phyloP scores from a whole-genome alignment of 2,113 vertebrate genomes.

The Gallinago media region DNA sequence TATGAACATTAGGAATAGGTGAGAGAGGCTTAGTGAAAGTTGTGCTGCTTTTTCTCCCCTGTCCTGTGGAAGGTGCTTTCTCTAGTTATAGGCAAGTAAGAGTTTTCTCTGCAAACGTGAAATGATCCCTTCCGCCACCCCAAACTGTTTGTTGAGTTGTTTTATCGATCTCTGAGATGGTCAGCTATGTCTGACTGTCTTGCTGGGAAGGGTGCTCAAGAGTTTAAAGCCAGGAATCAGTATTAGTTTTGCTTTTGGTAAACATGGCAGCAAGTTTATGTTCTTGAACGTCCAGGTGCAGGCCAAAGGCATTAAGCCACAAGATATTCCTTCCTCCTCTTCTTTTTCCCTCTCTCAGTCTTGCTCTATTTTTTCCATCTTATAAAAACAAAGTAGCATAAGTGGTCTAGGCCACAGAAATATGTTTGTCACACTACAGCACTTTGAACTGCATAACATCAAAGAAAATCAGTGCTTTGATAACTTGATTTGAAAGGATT shows the following conservation, averaged over 20 bases:
- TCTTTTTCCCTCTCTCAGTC: background rate
- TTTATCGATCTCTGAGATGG: rapidly evolving
- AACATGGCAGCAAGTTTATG: background rate
- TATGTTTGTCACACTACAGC: conserved; percentile 62
- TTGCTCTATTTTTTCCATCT: background rate
- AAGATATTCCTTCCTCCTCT: background rate
- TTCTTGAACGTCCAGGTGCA: background rate
- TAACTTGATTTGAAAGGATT: conserved; percentile 71
- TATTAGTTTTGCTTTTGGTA: background rate
- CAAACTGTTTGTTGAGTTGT: background rate
- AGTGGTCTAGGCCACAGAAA: conserved; percentile 53
- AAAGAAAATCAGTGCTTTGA: conserved; percentile 75
- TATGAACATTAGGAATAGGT: background rate
- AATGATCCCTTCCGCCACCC: background rate
- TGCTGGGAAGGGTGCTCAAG: background rate
- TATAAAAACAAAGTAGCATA: conserved; percentile 58
- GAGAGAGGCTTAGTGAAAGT: background rate
- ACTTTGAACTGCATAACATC: conserved; percentile 74
- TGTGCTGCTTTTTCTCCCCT: background rate
- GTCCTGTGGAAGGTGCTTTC: background rate
- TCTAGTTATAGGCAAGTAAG: background rate
- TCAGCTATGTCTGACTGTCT: background rate
- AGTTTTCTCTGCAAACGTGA: background rate
- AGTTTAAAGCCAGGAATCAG: background rate
- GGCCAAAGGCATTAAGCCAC: background rate